Evolutionary conservation across 53 echinoderm and acorn worm species (phyloP).

Genomic region (Echinarachnius parma): DNA sequence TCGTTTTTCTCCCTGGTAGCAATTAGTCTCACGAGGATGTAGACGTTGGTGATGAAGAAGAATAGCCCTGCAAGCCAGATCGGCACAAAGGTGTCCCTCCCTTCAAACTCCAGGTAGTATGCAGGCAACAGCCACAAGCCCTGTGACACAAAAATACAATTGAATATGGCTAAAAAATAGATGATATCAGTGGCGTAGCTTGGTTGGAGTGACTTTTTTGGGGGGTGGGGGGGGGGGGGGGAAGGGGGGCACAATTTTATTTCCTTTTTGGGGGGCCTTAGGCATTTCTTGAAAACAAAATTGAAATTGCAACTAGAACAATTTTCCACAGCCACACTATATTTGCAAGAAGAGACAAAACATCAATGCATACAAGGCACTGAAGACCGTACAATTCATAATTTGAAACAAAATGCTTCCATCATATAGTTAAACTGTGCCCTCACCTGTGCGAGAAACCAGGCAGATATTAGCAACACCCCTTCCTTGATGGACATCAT

Average conservation of each 20-base stretch:
- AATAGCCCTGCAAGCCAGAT: conserved; percentile 81
- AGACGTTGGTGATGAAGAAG: conserved; percentile 80
- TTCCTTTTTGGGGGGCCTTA: too few species aligned
- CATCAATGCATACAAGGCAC: too few species aligned
- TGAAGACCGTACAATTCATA: neutral
- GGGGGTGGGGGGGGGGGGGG: neutral
- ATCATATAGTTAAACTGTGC: neutral
- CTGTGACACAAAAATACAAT: conserved; percentile 52
- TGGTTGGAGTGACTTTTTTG: neutral
- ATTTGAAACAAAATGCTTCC: neutral
- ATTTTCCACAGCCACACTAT: too few species aligned
- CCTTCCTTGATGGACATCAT: conserved; percentile 53
- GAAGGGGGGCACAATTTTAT: neutral
- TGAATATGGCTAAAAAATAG: neutral
- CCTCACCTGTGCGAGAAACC: conserved; percentile 86
- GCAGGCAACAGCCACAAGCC: conserved; percentile 83
- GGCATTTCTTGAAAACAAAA: too few species aligned
- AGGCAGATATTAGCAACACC: conserved; percentile 43
- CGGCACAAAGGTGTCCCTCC: conserved; percentile 64
- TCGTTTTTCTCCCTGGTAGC: conserved; percentile 7
- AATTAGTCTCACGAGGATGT: conserved; percentile 60
- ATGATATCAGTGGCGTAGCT: neutral
- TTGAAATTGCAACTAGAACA: too few species aligned
- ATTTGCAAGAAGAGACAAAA: too few species aligned
- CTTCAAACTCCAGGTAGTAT: conserved; percentile 93